phyloP scores from a whole-genome alignment of 2,113 vertebrate genomes.

The human (Homo sapiens) region DNA sequence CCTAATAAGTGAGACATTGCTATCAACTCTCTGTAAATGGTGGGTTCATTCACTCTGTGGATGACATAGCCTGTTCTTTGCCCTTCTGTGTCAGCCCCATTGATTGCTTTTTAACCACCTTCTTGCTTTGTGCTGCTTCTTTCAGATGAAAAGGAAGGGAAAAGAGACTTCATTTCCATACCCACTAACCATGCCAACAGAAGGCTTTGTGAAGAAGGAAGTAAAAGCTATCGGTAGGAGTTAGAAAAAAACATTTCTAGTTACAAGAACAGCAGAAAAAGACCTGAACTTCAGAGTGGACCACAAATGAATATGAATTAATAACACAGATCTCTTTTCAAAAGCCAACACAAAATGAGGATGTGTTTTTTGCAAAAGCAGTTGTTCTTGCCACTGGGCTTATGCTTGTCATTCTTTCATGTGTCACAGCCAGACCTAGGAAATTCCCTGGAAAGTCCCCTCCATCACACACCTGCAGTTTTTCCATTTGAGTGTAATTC shows the following conservation, averaged over 20 bases:
- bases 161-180: conserved; percentile 31
- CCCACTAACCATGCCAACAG: background rate
- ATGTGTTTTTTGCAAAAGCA: background rate
- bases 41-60: background rate
- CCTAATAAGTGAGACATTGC: conserved; percentile 38
- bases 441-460: conserved; percentile 59
- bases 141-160: background rate
- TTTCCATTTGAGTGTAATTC: conserved; percentile 10
- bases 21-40: conserved; percentile 23
- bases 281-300: background rate
- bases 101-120: background rate
- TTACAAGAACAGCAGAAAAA: background rate
- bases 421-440: conserved; percentile 31
- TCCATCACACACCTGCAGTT: background rate
- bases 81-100: background rate
- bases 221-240: background rate
- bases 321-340: conserved; percentile 33
- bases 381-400: conserved; percentile 28
- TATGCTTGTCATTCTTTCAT: conserved; percentile 52
- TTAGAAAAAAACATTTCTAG: background rate
- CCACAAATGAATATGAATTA: conserved; percentile 34
- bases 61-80: background rate
- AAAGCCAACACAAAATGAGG: conserved; percentile 33
- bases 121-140: background rate
- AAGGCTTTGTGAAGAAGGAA: conserved; percentile 2